Percentiles rank a stretch among this genome's conserved stretches.
Evolutionary conservation across 1,140 invertebrate genomes (phyloP).

Genomic region (Acromyrmex heyeri): DNA sequence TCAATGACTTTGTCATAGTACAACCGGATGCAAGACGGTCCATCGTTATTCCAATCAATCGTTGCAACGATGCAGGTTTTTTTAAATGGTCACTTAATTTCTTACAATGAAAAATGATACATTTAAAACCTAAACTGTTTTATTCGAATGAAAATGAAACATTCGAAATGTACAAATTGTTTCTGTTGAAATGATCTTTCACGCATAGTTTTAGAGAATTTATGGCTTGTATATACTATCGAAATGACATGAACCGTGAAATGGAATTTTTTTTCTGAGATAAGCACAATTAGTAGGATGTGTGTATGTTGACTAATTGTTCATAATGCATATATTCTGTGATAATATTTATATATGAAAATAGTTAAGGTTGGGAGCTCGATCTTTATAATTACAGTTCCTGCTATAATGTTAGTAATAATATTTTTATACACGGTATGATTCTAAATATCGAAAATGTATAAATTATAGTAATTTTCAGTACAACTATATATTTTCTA

Average conservation of each 20-base stretch:
- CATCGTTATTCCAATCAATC: background rate
- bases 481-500: too few relatives aligned
- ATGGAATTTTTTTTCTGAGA: background rate
- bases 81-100: background rate
- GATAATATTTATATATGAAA: background rate
- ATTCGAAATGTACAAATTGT: background rate
- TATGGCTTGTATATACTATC: background rate
- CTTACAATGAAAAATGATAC: background rate
- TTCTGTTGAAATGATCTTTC: background rate
- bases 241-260: background rate
- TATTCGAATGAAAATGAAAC: background rate
- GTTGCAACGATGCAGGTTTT: background rate
- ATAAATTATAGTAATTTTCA: too few relatives aligned
- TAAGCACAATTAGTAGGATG: conserved; percentile 4
- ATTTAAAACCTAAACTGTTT: background rate
- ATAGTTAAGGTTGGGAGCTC: too few relatives aligned
- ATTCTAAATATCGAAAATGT: too few relatives aligned
- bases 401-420: too few relatives aligned
- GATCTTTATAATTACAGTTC: too few relatives aligned
- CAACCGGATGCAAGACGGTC: background rate
- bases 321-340: background rate
- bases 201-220: background rate
- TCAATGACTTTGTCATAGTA: conserved; percentile 16
- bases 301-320: background rate
- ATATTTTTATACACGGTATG: too few relatives aligned